A percentile compares a stretch with the other conserved stretches of the same genome.
phyloP scores from a whole-genome alignment of 1,140 invertebrate genomes.

The Pemphigus obesinymphae region DNA sequence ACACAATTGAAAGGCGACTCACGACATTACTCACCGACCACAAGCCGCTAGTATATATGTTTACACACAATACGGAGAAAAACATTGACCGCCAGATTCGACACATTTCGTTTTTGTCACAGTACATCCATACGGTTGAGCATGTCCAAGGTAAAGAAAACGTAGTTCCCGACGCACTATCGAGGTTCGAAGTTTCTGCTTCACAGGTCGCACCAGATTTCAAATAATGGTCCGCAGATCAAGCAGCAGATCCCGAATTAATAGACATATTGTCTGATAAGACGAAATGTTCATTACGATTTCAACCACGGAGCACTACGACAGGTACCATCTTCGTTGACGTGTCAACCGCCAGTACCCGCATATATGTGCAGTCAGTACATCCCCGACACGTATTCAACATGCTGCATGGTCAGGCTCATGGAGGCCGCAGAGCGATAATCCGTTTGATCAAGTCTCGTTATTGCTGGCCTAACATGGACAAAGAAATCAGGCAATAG shows the following conservation, averaged over 20 bases:
- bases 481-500: slow-evolving; percentile 30
- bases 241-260: slow-evolving; percentile 16
- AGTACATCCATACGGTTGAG: background rate
- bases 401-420: background rate
- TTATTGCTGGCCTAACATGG: slow-evolving; percentile 51
- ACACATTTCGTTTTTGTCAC: background rate
- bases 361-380: background rate
- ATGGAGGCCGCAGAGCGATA: background rate
- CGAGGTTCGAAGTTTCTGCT: background rate
- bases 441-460: slow-evolving; percentile 26
- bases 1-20: background rate
- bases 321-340: background rate
- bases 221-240: background rate
- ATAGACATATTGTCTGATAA: no score
- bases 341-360: background rate
- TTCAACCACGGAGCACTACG: background rate
- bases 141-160: background rate
- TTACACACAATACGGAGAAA: background rate
- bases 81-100: background rate
- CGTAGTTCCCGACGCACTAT: background rate
- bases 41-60: background rate
- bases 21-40: background rate
- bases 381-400: background rate
- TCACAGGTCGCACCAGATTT: no score
- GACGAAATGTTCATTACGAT: background rate